Base-by-base conservation (phyloP, 2,888 invertebrate genomes). In the Drosophila flavopinicola region DNA sequence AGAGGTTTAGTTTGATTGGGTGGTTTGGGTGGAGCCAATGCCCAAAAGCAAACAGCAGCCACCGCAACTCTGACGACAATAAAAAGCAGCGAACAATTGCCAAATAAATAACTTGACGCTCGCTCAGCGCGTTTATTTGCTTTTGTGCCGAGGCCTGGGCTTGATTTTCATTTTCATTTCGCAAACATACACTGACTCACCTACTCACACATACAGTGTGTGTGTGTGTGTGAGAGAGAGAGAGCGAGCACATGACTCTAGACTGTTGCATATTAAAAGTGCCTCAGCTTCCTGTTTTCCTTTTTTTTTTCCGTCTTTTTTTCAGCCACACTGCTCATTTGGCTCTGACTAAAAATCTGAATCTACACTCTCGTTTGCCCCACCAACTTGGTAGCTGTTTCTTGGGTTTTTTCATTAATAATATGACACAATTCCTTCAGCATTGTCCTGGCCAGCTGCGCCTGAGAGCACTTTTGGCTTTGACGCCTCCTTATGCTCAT, bases 31-130 rank as follows among this genome's bases (percentile, higher is more conserved):
- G 39, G 49, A 48, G 64, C 54, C 65, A 75, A 68, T 78, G 66
- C 83, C 68, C 83, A 75, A 63, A 63, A 75, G 85, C 78, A 82
- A 82, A 87, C 79, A 78, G 60, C 53, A 58, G 59, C 61, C 45
- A 75, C 73, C 53, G 51, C 67, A 75, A 52, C 84, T 79, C 82
- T 61, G 83, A 75, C 65, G 79, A 87, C 83, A 82, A 75, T 78
- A 78, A 85, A 79, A 67, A 72, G 78, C 72, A 69, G 56, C 68
- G 64, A 78, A 82, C 83, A 87, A 85, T 87, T 87, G 87, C 83
- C 83, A 87, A 82, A 82, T 82, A 82, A 82, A 85, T 82, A 82
- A 87, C 87, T 87, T 82, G 80, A 82, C 79, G 77, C 60, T 72
- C 80, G 72, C 63, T 79, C 63, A 57, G 86, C 79, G 78, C 75